Evolutionary conservation across 1,140 invertebrate genomes (phyloP), one percentile per base, ranked within the genome.

Genomic region (Papilio dardanus): DNA sequence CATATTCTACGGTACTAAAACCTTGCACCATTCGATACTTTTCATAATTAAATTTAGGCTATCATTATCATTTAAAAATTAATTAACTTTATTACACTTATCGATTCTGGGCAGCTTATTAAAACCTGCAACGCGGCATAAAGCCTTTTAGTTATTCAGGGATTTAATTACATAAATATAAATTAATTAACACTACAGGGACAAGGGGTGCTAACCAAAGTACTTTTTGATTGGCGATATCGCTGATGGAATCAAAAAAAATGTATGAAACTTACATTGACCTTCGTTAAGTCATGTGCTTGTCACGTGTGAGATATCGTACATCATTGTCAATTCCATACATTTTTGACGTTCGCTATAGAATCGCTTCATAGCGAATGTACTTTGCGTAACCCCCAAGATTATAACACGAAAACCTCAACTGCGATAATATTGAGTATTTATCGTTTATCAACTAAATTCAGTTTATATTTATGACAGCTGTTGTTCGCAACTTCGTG

Each of bases 121-220:
- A 73, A 73, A 73, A 54, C 42, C 69, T 73, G 69, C 69, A 73
- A 73, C 69, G 42, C 69, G 46, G 69, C 69, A 54, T 46, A 31
- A 71, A 73, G 69, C 42, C 46, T 33, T 73, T 73, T 54, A 73
- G n/a, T 73, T 73, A 73, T 73, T 73, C 69, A 73, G 40, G 46
- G 69, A 33, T 73, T 73, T 73, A 73, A 73, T 73, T 73, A 73
- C 28, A 54, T 73, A 54, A 73, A 73, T 73, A 73, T 73, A 73
- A 50, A 68, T 54, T 73, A 50, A 73, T 73, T 73, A 31, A 73
- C 46, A 54, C 30, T 73, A 73, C 46, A 73, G 16, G 30, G 46
- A 21, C 28, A 73, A 73, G 69, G 69, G n/a, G n/a, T n/a, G n/a
- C n/a, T n/a, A n/a, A n/a, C n/a, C n/a, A n/a, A n/a, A n/a, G n/a